Base-by-base conservation (phyloP, 1,140 invertebrate genomes). In the Orius insidiosus region DNA sequence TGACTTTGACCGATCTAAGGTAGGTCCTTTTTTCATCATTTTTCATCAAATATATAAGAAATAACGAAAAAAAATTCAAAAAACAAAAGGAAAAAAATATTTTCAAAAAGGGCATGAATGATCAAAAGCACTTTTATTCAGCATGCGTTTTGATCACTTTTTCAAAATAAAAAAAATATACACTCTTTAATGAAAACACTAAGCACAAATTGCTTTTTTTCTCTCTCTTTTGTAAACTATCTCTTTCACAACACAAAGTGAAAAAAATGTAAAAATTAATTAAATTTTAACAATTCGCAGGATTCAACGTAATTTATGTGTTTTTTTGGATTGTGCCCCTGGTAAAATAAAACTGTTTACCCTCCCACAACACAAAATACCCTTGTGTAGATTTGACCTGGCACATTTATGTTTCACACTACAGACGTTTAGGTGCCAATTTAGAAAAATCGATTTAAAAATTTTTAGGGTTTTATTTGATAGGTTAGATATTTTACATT, bases 1-100 rank as follows among this genome's bases (percentile, higher is more conserved):
- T 94, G 56, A 87, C 90, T 51, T 72, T 93, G 49, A 77, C 83
- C 48, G 88, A 96, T 64, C 74, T 95, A 65, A 90, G 89, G 89
- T 94, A 72, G 68, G 67, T 35, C 44, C 50, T 48, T 36, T 50
- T 30, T 16, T 44, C 24, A 46, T 41, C 19, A 34, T 54, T 52
- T 48, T 9, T 36, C 14, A 36, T 15, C 9, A 9, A 36, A 4
- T 15, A 4, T 15, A 3, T 24, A 4, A 4, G 24, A 24, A 24
- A 24, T 4, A 7, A n/a, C 3, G 3, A 3, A 36, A 3, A 36
- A 36, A 11, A 36, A 4, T 36, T 9, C 3, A 36, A 36, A 36
- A 36, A 36, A 3, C 3, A 36, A 36, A 36, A 5, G 14, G 9
- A 36, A 36, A n/a, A 4, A 36, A 18, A n/a, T 6, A 3, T 15